phyloP scores from a whole-genome alignment of 2,113 vertebrate species.

The Corythaixoides concolor region DNA sequence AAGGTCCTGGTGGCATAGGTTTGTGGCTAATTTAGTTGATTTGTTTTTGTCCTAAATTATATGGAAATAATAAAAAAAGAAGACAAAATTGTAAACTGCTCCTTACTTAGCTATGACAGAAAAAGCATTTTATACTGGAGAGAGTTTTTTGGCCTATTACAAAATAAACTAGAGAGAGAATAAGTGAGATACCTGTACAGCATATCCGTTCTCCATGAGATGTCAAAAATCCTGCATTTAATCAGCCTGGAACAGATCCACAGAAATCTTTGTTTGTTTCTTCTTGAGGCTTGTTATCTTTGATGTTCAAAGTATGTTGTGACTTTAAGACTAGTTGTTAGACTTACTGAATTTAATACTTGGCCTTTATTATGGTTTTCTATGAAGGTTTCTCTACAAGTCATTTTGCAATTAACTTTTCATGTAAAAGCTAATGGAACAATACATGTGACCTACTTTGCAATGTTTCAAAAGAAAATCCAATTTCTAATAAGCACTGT shows the following conservation, averaged over 20 bases:
- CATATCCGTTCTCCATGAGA: not conserved
- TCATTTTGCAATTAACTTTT: slow-evolving; percentile 14
- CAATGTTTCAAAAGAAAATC: slow-evolving; percentile 5
- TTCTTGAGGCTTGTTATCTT: not conserved
- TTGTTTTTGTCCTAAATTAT: not conserved
- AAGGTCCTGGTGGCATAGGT: not conserved
- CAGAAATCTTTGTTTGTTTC: not conserved
- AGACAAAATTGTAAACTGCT: not conserved
- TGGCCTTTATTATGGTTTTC: not conserved
- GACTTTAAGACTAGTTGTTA: not conserved
- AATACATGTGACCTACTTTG: slow-evolving; percentile 10
- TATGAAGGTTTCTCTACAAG: not conserved
- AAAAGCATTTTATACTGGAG: not conserved
- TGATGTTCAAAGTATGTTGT: not conserved
- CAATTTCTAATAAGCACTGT: not conserved
- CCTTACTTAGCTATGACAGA: not conserved
- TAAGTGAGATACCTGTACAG: not conserved
- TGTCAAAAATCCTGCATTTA: not conserved
- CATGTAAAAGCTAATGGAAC: not conserved
- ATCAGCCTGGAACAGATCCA: not conserved
- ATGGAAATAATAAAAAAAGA: not conserved
- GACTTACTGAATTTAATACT: not conserved
- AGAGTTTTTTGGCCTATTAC: not conserved
- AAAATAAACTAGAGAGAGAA: not conserved
- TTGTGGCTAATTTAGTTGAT: not conserved